Percentiles rank a stretch among this genome's conserved stretches.
Conservation (phyloP, 2,113 vertebrate genomes). For the Verasper variegatus region DNA sequence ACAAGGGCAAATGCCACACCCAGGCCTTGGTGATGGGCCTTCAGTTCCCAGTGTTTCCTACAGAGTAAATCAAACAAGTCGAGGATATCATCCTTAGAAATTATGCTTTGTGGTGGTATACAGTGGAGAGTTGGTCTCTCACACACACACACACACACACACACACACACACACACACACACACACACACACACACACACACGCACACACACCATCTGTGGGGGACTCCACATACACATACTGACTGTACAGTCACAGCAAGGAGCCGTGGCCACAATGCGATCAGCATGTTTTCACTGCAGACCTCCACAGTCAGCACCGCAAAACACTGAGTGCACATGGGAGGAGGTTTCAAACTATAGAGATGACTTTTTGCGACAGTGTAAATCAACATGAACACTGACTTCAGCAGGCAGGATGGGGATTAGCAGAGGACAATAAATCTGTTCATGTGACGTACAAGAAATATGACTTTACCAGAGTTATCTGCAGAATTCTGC, state of each 20-base stretch:
- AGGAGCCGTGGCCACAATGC: conserved; percentile 15
- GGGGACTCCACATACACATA: conserved; percentile 22
- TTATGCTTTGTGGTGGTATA: conserved; percentile 25
- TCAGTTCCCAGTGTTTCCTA: conserved; percentile 33
- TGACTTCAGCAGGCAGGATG: background rate
- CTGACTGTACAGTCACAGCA: background rate
- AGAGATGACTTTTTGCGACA: background rate
- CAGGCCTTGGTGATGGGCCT: conserved; percentile 17
- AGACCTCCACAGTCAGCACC: conserved; percentile 9
- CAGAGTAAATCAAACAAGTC: conserved; percentile 28
- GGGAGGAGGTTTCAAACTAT: conserved; percentile 17
- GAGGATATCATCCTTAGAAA: conserved; percentile 25
- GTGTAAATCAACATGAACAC: conserved; percentile 24
- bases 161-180: background rate
- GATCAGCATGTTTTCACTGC: conserved; percentile 36
- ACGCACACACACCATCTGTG: background rate
- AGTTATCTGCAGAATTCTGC: too few species aligned
- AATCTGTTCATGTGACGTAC: conserved; percentile 15
- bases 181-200: background rate
- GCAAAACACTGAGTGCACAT: background rate
- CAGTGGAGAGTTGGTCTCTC: background rate
- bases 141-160: background rate
- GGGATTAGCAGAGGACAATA: conserved; percentile 20
- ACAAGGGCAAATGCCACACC: conserved; percentile 46
- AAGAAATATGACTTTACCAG: background rate